Conservation (phyloP, 2,888 invertebrate species). For the Spodoptera littoralis region DNA sequence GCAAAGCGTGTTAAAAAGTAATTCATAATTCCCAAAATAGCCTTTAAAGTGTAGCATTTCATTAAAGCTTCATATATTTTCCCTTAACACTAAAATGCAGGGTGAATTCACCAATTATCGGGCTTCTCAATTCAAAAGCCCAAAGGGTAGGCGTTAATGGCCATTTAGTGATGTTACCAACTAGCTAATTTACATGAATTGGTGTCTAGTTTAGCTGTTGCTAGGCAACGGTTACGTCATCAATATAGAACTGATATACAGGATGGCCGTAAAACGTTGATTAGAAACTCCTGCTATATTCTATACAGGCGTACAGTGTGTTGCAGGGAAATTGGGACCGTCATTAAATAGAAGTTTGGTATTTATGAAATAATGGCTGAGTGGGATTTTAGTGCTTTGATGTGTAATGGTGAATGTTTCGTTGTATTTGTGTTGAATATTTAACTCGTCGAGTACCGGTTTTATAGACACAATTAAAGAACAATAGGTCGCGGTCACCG, state of each 20-base stretch:
- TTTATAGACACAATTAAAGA: too few relatives aligned
- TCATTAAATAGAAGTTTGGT: neutral
- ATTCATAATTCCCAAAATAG: too few relatives aligned
- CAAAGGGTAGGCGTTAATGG: constrained; percentile 38
- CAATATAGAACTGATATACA: constrained; percentile 51
- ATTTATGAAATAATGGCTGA: neutral
- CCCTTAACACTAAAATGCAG: neutral
- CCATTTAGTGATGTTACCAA: constrained; percentile 43
- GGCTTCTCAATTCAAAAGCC: constrained; percentile 13
- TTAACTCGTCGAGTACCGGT: too few relatives aligned
- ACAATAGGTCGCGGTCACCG: too few relatives aligned
- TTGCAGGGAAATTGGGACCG: constrained; percentile 7
- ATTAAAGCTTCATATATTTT: too few relatives aligned
- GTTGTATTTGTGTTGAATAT: too few relatives aligned
- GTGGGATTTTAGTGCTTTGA: too few relatives aligned
- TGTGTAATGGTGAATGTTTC: too few relatives aligned
- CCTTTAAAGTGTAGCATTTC: too few relatives aligned
- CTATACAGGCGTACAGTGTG: constrained; percentile 38
- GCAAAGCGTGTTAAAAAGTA: too few relatives aligned
- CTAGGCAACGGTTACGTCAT: constrained; percentile 56
- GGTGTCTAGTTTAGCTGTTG: constrained; percentile 51
- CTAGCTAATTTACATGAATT: constrained; percentile 55
- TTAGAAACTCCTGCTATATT: constrained; percentile 50
- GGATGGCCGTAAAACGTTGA: constrained; percentile 59
- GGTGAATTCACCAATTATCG: constrained; percentile 32